Conservation (phyloP, 2,113 vertebrate species). For the Spheniscus mendiculus region DNA sequence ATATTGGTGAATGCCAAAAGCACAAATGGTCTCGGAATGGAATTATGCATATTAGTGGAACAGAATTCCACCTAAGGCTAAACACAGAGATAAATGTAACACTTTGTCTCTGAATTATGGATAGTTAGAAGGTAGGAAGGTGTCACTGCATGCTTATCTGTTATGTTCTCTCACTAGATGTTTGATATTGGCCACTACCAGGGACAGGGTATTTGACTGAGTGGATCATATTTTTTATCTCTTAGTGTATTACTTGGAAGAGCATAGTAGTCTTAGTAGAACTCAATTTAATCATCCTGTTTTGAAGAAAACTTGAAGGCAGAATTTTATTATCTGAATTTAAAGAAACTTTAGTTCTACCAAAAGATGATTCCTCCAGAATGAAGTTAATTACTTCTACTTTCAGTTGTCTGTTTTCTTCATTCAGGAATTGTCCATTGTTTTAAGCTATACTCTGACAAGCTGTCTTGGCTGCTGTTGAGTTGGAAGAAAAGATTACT, state of each 20-base stretch:
- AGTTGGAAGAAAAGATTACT: background rate
- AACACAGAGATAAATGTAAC: background rate
- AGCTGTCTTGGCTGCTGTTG: background rate
- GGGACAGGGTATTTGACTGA: background rate
- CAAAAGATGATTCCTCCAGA: background rate
- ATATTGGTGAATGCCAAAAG: background rate
- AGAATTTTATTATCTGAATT: background rate
- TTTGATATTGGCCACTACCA: background rate
- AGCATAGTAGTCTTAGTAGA: background rate
- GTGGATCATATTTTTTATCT: background rate
- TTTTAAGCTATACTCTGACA: background rate
- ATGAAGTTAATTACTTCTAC: background rate
- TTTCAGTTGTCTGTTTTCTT: background rate
- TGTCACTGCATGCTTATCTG: background rate
- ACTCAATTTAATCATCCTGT: background rate
- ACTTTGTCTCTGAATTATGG: background rate
- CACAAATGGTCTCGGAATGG: background rate
- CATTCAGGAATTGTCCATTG: background rate
- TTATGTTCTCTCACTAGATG: background rate
- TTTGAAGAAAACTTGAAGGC: background rate
- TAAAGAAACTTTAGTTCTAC: background rate
- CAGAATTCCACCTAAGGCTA: background rate
- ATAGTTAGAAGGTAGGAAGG: background rate
- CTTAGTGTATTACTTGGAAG: background rate
- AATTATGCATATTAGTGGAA: background rate